Evolutionary conservation across 2,888 invertebrate species (phyloP), one percentile per base, ranked within the genome.

Genomic region (Herminia tarsipennalis): DNA sequence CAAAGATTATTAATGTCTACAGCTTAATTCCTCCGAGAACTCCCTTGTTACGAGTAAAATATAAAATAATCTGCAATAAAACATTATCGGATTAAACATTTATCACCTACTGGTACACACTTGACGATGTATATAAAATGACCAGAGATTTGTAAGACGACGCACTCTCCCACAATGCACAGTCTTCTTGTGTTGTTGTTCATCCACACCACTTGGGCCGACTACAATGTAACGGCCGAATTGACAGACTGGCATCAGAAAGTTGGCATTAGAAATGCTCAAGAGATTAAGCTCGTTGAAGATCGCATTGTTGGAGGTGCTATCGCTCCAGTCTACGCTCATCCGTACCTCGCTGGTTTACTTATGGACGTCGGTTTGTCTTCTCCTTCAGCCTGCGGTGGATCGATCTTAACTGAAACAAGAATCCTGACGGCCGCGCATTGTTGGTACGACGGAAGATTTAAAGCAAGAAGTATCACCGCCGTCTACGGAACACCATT

Each of bases 371-470:
- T 74, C 24, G 86, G 83, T 9, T 38, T 75, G 2, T 9, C 50
- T 0, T 56, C 70, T 0, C 78, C 76, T 4, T 82, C 86, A 0
- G 84, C 81, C 0, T 88, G 87, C 37, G 88, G 88, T 3, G 86
- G 86, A 21, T 80, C 87, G 1, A 62, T 88, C 2, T 46, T 88
- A 3, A 69, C 81, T 1, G 37, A 66, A 8, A 68, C 63, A 5
- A 81, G 78, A 53, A 69, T 87, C 2, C 50, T 88, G 5, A 87
- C 88, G 5, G 88, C 88, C 1, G 88, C 88, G 5, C 88, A 88
- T 56, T 88, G 88, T 59, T 88, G 86, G 85, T 71, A 59, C 40
- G 86, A 86, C 40, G 86, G 86, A 27, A 57, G 70, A 38, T 67
- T 70, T 51, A 78, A 78, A 57, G 88, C 83, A 3, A 73, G 71